Evolutionary conservation across 2,888 invertebrate genomes (phyloP).

Genomic region (Lutraria lutraria): DNA sequence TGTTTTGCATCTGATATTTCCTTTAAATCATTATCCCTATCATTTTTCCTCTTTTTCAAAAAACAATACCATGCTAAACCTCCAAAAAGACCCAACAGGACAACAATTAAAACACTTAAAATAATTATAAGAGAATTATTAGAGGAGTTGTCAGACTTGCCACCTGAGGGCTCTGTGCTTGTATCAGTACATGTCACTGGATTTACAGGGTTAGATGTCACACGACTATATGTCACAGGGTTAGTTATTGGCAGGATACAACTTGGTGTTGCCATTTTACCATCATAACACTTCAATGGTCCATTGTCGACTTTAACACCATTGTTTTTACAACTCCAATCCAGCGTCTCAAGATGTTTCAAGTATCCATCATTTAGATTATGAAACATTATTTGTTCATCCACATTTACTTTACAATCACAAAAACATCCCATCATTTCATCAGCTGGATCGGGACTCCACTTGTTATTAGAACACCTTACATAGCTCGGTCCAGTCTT

Average conservation of each 20-base stretch:
- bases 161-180: neutral
- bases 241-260: neutral
- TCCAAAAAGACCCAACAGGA: neutral
- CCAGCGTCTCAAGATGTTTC: slow-evolving; percentile 19
- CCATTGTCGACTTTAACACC: neutral
- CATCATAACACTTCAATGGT: slow-evolving; percentile 30
- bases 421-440: slow-evolving; percentile 47
- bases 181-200: neutral
- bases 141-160: neutral
- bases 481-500: slow-evolving; percentile 23
- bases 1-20: no score
- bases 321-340: slow-evolving; percentile 44
- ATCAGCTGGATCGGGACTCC: slow-evolving; percentile 19
- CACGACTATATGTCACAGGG: no score
- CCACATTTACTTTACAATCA: slow-evolving; percentile 49
- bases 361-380: slow-evolving; percentile 34
- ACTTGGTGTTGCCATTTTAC: slow-evolving; percentile 15
- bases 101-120: neutral
- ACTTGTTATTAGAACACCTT: slow-evolving; percentile 37
- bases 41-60: neutral
- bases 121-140: neutral
- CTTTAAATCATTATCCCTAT: no score
- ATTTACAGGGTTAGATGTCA: neutral
- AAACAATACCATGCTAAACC: neutral
- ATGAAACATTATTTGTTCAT: neutral